A percentile compares a stretch with the other conserved stretches of the same genome.
phyloP scores from a whole-genome alignment of 2,888 invertebrate species.

The Nephrotoma appendiculata region DNA sequence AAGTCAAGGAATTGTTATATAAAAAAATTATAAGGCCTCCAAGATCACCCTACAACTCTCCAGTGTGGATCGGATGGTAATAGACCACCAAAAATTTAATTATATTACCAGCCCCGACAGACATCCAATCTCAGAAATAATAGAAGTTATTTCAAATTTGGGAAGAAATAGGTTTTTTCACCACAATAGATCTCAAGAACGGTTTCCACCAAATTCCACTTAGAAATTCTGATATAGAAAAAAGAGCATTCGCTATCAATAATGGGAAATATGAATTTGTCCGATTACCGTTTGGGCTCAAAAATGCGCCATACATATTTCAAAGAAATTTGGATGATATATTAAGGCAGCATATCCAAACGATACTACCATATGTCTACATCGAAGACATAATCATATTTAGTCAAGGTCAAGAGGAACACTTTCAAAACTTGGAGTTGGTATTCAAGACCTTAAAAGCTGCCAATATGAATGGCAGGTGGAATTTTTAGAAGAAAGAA shows the following conservation, averaged over 20 bases:
- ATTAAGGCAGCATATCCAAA: too few relatives aligned
- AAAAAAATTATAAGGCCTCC: too few relatives aligned
- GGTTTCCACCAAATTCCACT: neutral
- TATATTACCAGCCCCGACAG: too few relatives aligned
- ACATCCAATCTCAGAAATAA: neutral
- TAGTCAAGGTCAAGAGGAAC: neutral
- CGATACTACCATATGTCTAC: neutral
- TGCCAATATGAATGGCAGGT: too few relatives aligned
- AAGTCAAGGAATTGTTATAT: too few relatives aligned
- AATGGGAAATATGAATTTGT: neutral
- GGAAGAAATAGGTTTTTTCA: neutral
- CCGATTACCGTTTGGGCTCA: neutral
- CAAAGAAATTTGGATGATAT: too few relatives aligned
- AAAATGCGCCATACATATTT: too few relatives aligned
- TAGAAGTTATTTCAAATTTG: neutral
- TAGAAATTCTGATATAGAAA: neutral
- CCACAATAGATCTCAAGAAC: neutral
- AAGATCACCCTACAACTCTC: too few relatives aligned
- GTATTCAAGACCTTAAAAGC: neutral
- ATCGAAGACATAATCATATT: neutral
- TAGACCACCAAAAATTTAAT: too few relatives aligned
- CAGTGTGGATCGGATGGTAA: too few relatives aligned
- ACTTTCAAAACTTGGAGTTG: neutral
- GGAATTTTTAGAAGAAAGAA: too few relatives aligned
- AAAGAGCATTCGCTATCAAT: neutral